Conservation (phyloP, 2,888 invertebrate genomes). For the Pherbina coryleti region DNA sequence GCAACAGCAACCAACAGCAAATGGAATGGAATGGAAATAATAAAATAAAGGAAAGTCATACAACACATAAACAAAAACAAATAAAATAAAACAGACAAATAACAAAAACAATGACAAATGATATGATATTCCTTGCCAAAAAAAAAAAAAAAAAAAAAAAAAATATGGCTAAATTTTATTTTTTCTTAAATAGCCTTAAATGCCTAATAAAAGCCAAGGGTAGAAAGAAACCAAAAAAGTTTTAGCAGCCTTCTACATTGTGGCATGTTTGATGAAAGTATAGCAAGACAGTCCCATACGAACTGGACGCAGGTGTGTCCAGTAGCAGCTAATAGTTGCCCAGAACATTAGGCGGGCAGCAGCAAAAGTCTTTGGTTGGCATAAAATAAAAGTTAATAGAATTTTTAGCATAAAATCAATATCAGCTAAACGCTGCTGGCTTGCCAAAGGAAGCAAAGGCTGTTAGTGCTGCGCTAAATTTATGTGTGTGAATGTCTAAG, state of each 20-base stretch:
- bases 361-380: not conserved
- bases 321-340: not conserved
- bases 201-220: not conserved
- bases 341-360: not conserved
- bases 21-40: not conserved
- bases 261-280: not conserved
- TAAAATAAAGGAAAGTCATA: not conserved
- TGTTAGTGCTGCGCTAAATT: too few relatives aligned
- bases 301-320: constrained; percentile 10
- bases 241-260: not conserved
- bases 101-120: not conserved
- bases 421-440: not conserved
- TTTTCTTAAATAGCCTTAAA: not conserved
- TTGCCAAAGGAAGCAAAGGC: not conserved
- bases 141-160: too few relatives aligned
- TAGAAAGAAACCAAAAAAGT: not conserved
- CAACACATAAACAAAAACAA: not conserved
- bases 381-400: not conserved
- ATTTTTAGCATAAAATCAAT: not conserved
- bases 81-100: not conserved
- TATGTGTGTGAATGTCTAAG: not conserved
- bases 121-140: not conserved
- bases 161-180: not conserved
- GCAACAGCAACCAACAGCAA: not conserved
- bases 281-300: not conserved